Percentiles rank a stretch among this genome's conserved stretches.
Conservation (phyloP, 2,797 vertebrate genomes). For the Lagocephalus sceleratus region DNA sequence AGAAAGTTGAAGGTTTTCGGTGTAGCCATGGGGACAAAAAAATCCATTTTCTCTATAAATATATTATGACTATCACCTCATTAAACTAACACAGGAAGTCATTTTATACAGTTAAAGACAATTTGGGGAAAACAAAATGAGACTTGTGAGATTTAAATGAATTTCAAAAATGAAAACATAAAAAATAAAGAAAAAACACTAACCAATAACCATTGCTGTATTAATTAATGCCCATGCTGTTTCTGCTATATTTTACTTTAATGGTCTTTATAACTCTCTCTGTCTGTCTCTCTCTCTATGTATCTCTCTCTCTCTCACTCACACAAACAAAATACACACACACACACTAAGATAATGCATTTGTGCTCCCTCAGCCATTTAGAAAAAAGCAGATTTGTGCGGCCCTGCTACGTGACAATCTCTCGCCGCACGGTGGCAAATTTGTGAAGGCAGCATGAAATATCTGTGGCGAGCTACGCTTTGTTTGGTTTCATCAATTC, state of each 20-base stretch:
- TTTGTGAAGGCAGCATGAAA: constrained; percentile 72
- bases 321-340: constrained; percentile 6
- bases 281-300: no score
- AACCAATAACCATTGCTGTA: not conserved
- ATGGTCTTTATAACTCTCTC: no score
- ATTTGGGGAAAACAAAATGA: constrained; percentile 15
- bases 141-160: not conserved
- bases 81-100: constrained; percentile 26
- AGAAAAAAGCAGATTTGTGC: constrained; percentile 36
- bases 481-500: constrained; percentile 82
- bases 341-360: constrained; percentile 54
- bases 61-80: constrained; percentile 43
- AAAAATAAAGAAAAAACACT: not conserved
- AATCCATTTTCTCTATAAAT: constrained; percentile 51
- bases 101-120: constrained; percentile 18
- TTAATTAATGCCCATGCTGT: constrained; percentile 5
- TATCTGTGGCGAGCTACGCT: constrained; percentile 68
- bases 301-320: no score
- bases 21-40: not conserved
- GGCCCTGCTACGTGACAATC: constrained; percentile 63
- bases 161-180: no score
- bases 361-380: constrained; percentile 61
- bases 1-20: constrained; percentile 28
- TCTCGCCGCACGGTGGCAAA: constrained; percentile 64
- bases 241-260: constrained; percentile 1